Conservation (phyloP, 2,888 invertebrate genomes). For the Oxystoma pomonae region DNA sequence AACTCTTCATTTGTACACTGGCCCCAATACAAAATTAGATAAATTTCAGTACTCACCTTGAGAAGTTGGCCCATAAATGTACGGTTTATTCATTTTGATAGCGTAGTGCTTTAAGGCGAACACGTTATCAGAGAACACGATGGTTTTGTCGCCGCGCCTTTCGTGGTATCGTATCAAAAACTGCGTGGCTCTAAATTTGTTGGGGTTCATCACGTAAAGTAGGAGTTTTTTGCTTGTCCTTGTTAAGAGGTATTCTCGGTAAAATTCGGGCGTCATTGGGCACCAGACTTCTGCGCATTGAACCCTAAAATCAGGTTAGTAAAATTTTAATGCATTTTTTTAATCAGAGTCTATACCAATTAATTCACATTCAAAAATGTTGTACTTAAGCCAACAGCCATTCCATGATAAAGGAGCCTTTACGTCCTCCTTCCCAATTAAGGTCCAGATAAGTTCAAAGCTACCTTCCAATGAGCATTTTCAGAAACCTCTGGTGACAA, state of each 20-base stretch:
- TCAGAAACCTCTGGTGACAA: no score
- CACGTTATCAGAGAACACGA: conserved; percentile 99
- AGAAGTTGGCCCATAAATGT: conserved; percentile 96
- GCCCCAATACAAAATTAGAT: no score
- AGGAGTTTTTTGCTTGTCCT: conserved; percentile 89
- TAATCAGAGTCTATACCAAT: no score
- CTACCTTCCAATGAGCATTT: no score
- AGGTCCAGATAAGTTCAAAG: no score
- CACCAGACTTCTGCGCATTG: conserved; percentile 99
- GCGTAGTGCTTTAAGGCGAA: conserved; percentile 98
- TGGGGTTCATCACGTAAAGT: conserved; percentile 98
- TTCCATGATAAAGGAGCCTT: no score
- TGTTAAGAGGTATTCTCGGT: conserved; percentile 90
- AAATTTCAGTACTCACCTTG: conserved; percentile 55
- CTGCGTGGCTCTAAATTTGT: conserved; percentile 95
- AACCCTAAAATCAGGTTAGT: conserved; percentile 68
- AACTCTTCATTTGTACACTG: no score
- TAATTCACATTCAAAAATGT: no score
- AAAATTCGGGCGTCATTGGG: conserved; percentile 99
- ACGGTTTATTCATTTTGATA: conserved; percentile 95
- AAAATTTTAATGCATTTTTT: no score
- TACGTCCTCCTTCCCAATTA: no score
- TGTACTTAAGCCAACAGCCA: no score
- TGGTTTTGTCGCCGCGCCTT: conserved; percentile 94
- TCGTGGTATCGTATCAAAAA: conserved; percentile 91